Evolutionary conservation across 2,113 vertebrate genomes (phyloP).

Genomic region (Typhlomys cinereus): DNA sequence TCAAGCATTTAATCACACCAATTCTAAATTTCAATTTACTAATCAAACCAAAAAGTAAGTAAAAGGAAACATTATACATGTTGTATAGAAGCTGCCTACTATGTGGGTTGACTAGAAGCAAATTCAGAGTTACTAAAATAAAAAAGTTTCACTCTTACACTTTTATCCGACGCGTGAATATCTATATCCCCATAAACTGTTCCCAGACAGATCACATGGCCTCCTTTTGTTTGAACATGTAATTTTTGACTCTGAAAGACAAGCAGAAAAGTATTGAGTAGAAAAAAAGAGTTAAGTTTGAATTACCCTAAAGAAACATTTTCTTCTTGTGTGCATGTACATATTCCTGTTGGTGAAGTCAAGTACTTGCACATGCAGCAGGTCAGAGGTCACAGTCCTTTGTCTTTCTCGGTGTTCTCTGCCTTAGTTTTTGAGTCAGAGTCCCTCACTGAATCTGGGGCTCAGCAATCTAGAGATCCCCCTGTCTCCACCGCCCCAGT

Average conservation of each 20-base stretch:
- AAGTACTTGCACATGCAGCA: too few species aligned
- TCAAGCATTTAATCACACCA: conserved; percentile 9
- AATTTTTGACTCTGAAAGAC: conserved; percentile 90
- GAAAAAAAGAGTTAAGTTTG: conserved; percentile 43
- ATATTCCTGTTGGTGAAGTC: too few species aligned
- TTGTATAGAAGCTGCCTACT: neutral
- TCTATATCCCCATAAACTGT: conserved; percentile 93
- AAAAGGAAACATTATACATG: neutral
- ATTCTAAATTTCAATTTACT: conserved; percentile 50
- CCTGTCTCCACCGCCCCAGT: too few species aligned
- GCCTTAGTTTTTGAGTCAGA: too few species aligned
- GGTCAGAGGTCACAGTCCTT: too few species aligned
- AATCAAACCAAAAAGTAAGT: conserved; percentile 24
- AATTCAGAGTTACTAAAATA: neutral
- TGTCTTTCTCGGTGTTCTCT: too few species aligned
- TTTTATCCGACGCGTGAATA: conserved; percentile 88
- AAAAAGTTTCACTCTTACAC: conserved; percentile 85
- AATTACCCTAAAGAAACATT: conserved; percentile 8
- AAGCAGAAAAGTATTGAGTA: conserved; percentile 57
- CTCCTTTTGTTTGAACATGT: conserved; percentile 88
- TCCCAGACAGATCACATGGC: conserved; percentile 90
- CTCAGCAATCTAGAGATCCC: too few species aligned
- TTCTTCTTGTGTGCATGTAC: neutral
- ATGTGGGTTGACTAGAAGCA: conserved; percentile 6
- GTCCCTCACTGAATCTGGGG: too few species aligned